Evolutionary conservation across 2,797 vertebrate species (phyloP).

Genomic region (Pygocentrus nattereri): DNA sequence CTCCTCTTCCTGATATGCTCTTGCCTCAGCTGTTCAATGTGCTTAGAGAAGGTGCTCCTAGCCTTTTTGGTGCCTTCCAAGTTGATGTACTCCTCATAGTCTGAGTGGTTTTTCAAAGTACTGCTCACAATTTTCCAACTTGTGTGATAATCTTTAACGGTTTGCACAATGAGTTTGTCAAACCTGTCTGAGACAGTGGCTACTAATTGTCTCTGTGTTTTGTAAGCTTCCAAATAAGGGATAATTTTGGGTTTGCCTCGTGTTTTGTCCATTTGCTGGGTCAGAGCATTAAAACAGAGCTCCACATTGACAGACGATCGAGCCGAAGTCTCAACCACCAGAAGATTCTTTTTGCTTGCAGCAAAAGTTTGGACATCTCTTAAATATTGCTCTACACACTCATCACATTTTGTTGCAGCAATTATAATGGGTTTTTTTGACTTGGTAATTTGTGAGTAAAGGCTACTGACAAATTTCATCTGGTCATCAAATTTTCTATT

Average conservation of each 20-base stretch:
- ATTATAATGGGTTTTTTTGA: slow-evolving; percentile 96
- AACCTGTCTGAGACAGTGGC: slow-evolving; percentile 92
- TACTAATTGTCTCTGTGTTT: slow-evolving; percentile 92
- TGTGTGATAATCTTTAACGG: slow-evolving; percentile 94
- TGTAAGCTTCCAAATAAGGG: slow-evolving; percentile 95
- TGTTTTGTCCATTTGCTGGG: slow-evolving; percentile 98
- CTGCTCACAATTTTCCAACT: slow-evolving; percentile 95
- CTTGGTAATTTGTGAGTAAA: slow-evolving; percentile 95
- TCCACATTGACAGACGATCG: slow-evolving; percentile 92
- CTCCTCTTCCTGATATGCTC: slow-evolving; percentile 95
- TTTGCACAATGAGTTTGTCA: slow-evolving; percentile 92
- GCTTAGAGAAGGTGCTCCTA: slow-evolving; percentile 93
- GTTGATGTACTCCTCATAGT: slow-evolving; percentile 96
- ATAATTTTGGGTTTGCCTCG: slow-evolving; percentile 97
- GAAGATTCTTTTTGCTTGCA: slow-evolving; percentile 96
- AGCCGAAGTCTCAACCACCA: slow-evolving; percentile 93
- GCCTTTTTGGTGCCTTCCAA: slow-evolving; percentile 96
- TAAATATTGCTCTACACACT: slow-evolving; percentile 96
- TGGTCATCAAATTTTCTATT: slow-evolving; percentile 98
- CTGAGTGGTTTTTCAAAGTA: slow-evolving; percentile 92
- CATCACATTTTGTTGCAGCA: slow-evolving; percentile 97
- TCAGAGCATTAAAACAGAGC: slow-evolving; percentile 92
- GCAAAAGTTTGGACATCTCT: slow-evolving; percentile 95
- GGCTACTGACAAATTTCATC: slow-evolving; percentile 96
- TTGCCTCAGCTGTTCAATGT: slow-evolving; percentile 96